Evolutionary conservation across 1,140 invertebrate genomes (phyloP).

Genomic region (Odontomachus brunneus): DNA sequence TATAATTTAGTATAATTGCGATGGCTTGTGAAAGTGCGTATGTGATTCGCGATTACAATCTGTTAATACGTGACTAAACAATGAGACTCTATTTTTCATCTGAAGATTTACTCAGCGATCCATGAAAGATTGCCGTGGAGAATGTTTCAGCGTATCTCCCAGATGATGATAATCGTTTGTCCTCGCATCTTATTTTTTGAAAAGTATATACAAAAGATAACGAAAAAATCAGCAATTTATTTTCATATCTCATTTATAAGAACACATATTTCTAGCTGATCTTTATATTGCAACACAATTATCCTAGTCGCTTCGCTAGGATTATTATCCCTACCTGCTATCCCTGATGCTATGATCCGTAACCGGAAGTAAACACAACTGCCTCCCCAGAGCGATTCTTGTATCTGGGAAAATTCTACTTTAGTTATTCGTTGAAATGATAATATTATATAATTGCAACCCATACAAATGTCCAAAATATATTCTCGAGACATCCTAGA

Average conservation of each 20-base stretch:
- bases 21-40: constrained; percentile 37
- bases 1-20: constrained; percentile 49
- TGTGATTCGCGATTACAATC: constrained; percentile 41
- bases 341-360: constrained; percentile 10
- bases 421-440: neutral
- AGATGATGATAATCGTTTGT: neutral
- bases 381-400: neutral
- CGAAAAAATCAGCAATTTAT: no score
- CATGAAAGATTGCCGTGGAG: neutral
- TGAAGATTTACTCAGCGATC: constrained; percentile 14
- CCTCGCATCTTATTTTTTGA: no score
- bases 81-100: neutral
- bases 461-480: no score
- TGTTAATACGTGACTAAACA: constrained; percentile 62
- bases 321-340: constrained; percentile 47
- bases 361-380: constrained; percentile 2
- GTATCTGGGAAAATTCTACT: neutral
- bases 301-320: constrained; percentile 30
- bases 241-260: no score
- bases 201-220: no score
- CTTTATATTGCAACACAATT: no score
- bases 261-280: no score
- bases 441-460: no score
- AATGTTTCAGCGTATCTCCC: neutral
- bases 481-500: no score